These are phyloP conservation scores for Elysia chlorotica DNA, from an alignment of 1,140 invertebrate species.

Conservation along the genomic window DNA sequence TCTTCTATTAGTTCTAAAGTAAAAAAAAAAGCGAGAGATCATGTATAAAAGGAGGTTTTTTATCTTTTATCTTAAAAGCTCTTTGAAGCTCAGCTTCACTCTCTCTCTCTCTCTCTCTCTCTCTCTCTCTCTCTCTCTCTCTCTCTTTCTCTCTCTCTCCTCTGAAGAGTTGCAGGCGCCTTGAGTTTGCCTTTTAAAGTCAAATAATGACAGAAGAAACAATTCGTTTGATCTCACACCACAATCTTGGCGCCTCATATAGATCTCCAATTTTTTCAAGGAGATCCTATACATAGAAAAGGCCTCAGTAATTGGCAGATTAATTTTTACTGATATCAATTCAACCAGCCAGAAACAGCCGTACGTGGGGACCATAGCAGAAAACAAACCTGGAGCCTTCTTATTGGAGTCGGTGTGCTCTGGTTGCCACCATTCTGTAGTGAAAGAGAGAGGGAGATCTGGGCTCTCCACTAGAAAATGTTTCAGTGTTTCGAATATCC, in stretches of 20 bases:
- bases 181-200: background rate
- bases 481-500: no score
- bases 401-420: no score
- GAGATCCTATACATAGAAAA: no score
- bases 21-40: background rate
- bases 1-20: background rate
- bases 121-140: conserved; percentile 1
- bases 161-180: background rate
- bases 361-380: no score
- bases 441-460: no score
- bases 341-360: no score
- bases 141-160: conserved; percentile 2
- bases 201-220: background rate
- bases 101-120: background rate
- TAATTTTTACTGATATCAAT: no score
- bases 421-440: no score
- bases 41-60: background rate
- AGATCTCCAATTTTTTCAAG: background rate
- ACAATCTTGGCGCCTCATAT: background rate
- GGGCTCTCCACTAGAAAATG: no score
- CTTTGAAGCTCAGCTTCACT: background rate
- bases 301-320: no score
- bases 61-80: background rate
- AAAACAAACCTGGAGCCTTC: no score
- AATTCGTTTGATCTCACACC: background rate